Evolutionary conservation across 2,888 invertebrate species (phyloP), one percentile per base, ranked within the genome.

Genomic region (Alentia gelatinosa): DNA sequence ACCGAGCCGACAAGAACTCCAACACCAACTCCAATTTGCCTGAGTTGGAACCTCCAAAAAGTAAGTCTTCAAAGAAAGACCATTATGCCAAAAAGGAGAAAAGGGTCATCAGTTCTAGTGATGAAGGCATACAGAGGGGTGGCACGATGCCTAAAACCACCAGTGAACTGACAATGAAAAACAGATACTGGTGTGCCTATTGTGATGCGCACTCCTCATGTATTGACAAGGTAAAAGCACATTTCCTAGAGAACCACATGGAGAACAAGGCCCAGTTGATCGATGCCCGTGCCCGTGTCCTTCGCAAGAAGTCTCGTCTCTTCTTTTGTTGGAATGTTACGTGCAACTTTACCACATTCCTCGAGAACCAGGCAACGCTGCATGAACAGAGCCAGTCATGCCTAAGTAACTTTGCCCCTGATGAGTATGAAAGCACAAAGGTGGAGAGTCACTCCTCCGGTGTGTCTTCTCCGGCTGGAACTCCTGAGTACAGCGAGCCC

Each of bases 161-260:
- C 0, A 26, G 47, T 26, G 86, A 42, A 19, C 47, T 86, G 47
- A 86, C 42, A 47, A 15, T 86, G 1, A 19, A 47, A 1, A 86
- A 86, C n/a, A 12, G 86, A 19, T 86, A 86, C 26, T 86, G 86
- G 86, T 86, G 86, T 42, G 50, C 35, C 5, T 50, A 47, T 9
- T 86, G 86, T n/a, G 47, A 47, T 42, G 86, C 86, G n/a, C 86
- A 86, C 33, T 42, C 86, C 12, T 40, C 47, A 12, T 7, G 47
- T 30, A 86, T 86, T 30, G 50, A 50, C 50, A 86, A 86, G 19
- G 42, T 86, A 12, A 86, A 86, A 42, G 47, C 30, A 3, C 86
- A 86, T 33, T 86, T 86, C 86, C 86, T 86, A 30, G 47, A 86
- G 86, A 86, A 86, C 30, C 86, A 86, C 47, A 86, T 86, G 26